These are phyloP conservation scores for Corythaixoides concolor DNA, from an alignment of 2,113 vertebrate genomes.

Conservation along the genomic window DNA sequence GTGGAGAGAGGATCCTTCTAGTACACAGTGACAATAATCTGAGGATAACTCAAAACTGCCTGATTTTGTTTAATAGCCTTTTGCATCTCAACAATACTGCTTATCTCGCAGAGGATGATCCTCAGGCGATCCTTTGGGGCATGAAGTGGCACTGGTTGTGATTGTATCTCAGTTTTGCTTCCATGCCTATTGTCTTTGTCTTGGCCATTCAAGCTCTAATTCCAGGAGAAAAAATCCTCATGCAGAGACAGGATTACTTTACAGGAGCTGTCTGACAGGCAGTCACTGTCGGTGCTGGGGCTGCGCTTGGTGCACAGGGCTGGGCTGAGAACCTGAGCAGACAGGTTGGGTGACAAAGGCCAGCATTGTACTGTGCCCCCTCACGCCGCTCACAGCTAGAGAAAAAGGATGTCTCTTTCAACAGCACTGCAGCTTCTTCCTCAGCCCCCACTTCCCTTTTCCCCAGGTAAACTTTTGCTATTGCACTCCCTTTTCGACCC, in stretches of 20 bases:
- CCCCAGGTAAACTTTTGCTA: neutral
- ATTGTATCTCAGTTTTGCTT: neutral
- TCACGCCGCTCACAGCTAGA: neutral
- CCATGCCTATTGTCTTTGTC: neutral
- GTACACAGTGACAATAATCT: neutral
- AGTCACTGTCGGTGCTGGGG: neutral
- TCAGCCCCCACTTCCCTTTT: neutral
- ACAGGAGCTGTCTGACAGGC: neutral
- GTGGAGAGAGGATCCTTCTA: neutral
- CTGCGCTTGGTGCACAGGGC: neutral
- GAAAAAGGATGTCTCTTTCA: neutral
- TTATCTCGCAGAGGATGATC: neutral
- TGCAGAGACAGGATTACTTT: conserved; percentile 9
- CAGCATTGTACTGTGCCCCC: neutral
- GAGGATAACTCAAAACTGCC: neutral
- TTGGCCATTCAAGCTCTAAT: neutral
- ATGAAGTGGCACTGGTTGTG: neutral
- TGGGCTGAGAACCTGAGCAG: neutral
- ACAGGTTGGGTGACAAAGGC: neutral
- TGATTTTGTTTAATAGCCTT: neutral
- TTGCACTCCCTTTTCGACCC: neutral
- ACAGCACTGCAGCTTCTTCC: neutral
- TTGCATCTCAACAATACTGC: neutral
- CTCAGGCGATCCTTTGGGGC: neutral
- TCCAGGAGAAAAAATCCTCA: neutral